These are phyloP conservation scores for Platerodrilus igneus DNA, from an alignment of 2,888 invertebrate genomes.

Conservation along the genomic window DNA sequence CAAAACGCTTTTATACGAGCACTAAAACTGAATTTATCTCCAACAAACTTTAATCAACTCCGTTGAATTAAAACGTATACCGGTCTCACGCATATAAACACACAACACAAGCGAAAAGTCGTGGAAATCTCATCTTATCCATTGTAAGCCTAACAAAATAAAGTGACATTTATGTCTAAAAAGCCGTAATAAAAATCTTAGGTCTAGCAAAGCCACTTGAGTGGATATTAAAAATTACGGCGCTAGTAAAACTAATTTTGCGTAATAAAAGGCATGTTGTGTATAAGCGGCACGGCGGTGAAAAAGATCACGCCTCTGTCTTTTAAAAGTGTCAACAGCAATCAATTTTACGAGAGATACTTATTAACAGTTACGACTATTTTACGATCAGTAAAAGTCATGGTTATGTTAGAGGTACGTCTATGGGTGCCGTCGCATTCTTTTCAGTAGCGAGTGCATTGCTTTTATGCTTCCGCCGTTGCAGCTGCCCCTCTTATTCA, in stretches of 20 bases:
- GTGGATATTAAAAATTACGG: conserved; percentile 41
- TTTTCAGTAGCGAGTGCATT: conserved; percentile 29
- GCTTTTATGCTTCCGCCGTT: too few species aligned
- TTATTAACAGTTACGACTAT: conserved; percentile 56
- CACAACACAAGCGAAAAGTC: background rate
- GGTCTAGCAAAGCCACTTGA: conserved; percentile 34
- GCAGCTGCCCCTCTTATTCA: too few species aligned
- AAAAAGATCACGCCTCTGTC: conserved; percentile 41
- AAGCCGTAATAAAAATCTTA: conserved; percentile 33
- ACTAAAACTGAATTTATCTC: too few species aligned
- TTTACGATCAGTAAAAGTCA: conserved; percentile 56
- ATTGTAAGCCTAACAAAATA: conserved; percentile 3
- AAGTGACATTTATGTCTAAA: too few species aligned
- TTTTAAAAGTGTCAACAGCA: conserved; percentile 54
- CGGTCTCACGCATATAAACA: too few species aligned
- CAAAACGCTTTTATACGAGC: too few species aligned
- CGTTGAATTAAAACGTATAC: too few species aligned
- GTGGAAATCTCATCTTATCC: background rate
- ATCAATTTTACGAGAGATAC: conserved; percentile 56
- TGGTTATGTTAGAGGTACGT: conserved; percentile 38
- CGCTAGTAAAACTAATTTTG: conserved; percentile 43
- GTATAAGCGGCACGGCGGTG: conserved; percentile 31
- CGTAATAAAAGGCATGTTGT: conserved; percentile 40
- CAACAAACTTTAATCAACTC: too few species aligned
- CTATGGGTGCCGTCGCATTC: conserved; percentile 35